Base-by-base conservation (phyloP, 2,797 vertebrate species). In the Enteromius argenteus region DNA sequence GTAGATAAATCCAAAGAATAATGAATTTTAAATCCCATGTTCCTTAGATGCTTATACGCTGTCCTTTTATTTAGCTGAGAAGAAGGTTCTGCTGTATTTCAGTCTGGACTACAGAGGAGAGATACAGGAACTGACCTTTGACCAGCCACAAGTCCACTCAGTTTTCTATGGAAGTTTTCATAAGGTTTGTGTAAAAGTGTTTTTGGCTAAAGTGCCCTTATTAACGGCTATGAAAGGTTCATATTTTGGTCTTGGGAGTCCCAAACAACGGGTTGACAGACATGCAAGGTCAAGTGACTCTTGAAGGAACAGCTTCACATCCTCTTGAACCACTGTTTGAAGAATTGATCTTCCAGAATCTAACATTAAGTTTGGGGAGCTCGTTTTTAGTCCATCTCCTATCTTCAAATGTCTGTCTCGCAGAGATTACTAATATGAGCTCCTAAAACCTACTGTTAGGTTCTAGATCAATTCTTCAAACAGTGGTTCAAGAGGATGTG, bases 161-260 rank as follows among this genome's bases (percentile, higher is more conserved):
- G 93, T 99, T 37, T 99, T 99, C 95, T 99, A 96, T 3, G 97
- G 98, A 78, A 99, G 97, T 85, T 98, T 98, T 89, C 98, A 99
- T 89, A 99, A 99, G 97, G 98, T 99, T 86, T 90, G 80, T 42
- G 27, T 3, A 0, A 37, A 0, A 14, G 5, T 44, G 14, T 62
- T 53, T 56, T 7, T 74, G 3, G 72, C 56, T 56, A 9, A 11
- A 44, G 42, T 0, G 10, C 10, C 42, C 10, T 10, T 44, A 44
- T 44, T 44, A 44, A 11, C 10, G 42, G 42, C 42, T 44, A 10
- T 42, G 9, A 39, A 42, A 42, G 39, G 39, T 42, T 42, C 8
- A 42, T 42, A 42, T 42, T 42, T 42, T 42, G 9, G 9, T 10
- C 10, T 42, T 42, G 39, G 39, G 39, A 42, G 39, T 42, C 10